phyloP scores from a whole-genome alignment of 2,888 invertebrate genomes.

The Aethes cnicana region DNA sequence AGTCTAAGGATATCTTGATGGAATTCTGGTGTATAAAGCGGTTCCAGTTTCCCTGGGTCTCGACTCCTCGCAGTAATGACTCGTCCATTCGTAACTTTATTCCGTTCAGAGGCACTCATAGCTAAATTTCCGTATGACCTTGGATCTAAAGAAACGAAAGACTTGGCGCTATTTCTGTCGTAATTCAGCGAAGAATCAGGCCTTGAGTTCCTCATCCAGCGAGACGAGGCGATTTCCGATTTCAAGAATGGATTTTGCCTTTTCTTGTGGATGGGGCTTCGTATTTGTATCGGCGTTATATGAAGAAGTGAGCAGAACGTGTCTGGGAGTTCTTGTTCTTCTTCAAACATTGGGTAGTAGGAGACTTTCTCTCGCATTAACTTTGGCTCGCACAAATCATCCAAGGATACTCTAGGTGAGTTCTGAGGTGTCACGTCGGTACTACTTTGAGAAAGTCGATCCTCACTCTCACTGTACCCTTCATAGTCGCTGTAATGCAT shows the following conservation, averaged over 20 bases:
- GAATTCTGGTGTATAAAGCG: conserved; percentile 61
- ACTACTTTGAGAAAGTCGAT: conserved; percentile 71
- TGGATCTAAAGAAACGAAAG: conserved; percentile 70
- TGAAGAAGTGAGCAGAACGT: conserved; percentile 71
- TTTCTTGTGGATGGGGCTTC: conserved; percentile 62
- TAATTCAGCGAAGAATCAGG: conserved; percentile 70
- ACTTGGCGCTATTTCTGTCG: conserved; percentile 76
- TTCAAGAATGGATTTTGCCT: conserved; percentile 64
- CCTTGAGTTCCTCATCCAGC: conserved; percentile 71
- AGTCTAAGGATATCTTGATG: conserved; percentile 50
- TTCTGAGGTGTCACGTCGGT: conserved; percentile 74
- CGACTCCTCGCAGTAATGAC: conserved; percentile 68
- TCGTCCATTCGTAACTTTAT: conserved; percentile 53
- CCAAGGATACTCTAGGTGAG: conserved; percentile 62
- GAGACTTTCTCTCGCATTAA: conserved; percentile 53
- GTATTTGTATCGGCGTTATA: conserved; percentile 71
- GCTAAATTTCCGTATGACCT: conserved; percentile 56
- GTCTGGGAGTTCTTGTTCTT: conserved; percentile 58
- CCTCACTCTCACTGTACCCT: conserved; percentile 71
- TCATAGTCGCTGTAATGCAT: conserved; percentile 73
- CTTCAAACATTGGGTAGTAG: conserved; percentile 49
- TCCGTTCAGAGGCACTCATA: conserved; percentile 61
- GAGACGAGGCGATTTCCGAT: conserved; percentile 73
- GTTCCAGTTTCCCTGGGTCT: conserved; percentile 62
- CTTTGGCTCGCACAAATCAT: conserved; percentile 55